These are phyloP conservation scores for Acleris emargana DNA, from an alignment of 2,888 invertebrate genomes.

Conservation along the genomic window DNA sequence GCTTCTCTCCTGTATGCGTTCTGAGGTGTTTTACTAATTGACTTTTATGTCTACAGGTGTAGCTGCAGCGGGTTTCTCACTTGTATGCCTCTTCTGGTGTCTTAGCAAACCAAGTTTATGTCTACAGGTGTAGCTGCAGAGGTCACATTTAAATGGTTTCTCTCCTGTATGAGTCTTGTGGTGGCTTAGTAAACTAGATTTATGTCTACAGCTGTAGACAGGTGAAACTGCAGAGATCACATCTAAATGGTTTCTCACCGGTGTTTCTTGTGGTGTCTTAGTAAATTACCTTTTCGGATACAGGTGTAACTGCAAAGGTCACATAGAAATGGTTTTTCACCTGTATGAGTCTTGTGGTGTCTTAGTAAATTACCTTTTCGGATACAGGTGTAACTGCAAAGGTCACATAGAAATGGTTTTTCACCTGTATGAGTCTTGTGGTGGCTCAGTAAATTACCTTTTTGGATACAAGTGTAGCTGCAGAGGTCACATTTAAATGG, in stretches of 20 bases:
- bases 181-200: no score
- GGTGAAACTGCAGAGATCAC: no score
- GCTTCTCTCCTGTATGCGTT: no score
- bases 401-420: conserved; percentile 6
- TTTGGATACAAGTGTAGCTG: conserved; percentile 24
- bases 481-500: conserved; percentile 38
- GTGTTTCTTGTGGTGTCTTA: neutral
- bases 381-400: neutral
- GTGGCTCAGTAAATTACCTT: neutral
- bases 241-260: conserved; percentile 3
- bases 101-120: no score
- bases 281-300: neutral
- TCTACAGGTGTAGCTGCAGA: no score
- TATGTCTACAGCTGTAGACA: no score
- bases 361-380: neutral
- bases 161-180: no score
- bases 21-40: no score
- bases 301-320: neutral
- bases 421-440: conserved; percentile 22
- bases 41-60: no score
- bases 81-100: no score
- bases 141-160: no score
- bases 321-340: conserved; percentile 3
- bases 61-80: no score
- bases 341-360: neutral